Evolutionary conservation across 2,113 vertebrate species (phyloP), one percentile per base, ranked within the genome.

Genomic region (Gymnobelideus leadbeateri): DNA sequence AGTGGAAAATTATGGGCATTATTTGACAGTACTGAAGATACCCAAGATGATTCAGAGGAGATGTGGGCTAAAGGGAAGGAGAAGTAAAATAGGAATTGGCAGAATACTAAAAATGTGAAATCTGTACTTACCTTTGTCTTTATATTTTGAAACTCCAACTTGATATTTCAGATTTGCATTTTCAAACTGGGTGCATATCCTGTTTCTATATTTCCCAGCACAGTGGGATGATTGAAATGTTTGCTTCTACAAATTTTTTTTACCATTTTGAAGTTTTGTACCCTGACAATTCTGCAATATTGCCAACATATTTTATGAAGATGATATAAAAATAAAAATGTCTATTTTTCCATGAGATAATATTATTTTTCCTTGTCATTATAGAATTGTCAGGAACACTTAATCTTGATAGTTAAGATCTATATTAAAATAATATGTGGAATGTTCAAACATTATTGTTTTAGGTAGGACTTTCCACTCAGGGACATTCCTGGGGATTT

Each of bases 311-410:
- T 8, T 95, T 95, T 52, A 68, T 37, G 53, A 37, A 68, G 12
- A 84, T 92, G 7, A 61, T n/a, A 94, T 94, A 54, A 89, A 9
- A 47, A 2, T 9, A 14, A 1, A 0, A 92, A 24, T 61, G 37
- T 10, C 89, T 54, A 54, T 91, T 37, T 77, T 92, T 94, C 61
- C 37, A 91, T 46, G 53, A 96, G 93, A 77, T 31, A 43, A 77
- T 25, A 3, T 2, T 77, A 19, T 61, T 47, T 77, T 51, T 46
- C 61, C 47, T 68, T 92, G 11, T 93, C 53, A 57, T 57, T 93
- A 95, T 23, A 96, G n/a, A 93, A 95, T 1, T 92, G 1, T 37
- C 16, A 89, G 46, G 94, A 90, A 92, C 16, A 91, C 9, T 11
- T 11, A 25, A 54, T 77, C 2, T 10, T 91, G 11, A 24, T 91